Evolutionary conservation across 2,113 vertebrate species (phyloP), one percentile per base, ranked within the genome.

Genomic region (Macrotus californicus): DNA sequence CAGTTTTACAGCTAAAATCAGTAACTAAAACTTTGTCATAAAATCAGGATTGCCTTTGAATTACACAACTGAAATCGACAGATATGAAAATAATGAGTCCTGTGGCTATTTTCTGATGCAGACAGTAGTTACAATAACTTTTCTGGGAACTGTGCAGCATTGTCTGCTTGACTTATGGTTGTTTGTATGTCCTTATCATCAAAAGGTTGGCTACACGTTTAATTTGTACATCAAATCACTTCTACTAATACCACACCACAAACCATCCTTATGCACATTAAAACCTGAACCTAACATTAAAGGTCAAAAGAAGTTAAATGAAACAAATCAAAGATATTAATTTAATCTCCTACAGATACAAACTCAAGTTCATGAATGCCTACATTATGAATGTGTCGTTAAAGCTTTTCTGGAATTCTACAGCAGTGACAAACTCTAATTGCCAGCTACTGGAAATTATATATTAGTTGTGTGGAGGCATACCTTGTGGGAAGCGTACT

Each of bases 21-120:
- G 1, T 64, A 86, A 54, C 18, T 50, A 70, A 86, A 48, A 52
- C 39, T 94, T 69, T 86, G 14, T 36, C 66, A 39, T 66, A 64
- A 96, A 96, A 85, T 4, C 9, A 81, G 29, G 54, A 95, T 48
- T 64, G 80, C 34, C n/a, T 83, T 96, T 93, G 64, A 96, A 88
- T 66, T 87, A 50, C 2, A 24, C 46, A 95, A 76, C 11, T 72
- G 69, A 93, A 92, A 73, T 64, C 95, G 89, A 95, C 69, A 1
- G n/a, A 87, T 87, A 77, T 75, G 75, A 95, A 98, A 98, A 97
- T 83, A 96, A 97, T 34, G 29, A 95, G 86, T 6, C 86, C 29
- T 85, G 87, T 95, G 95, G 95, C 96, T 95, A 81, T 93, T 97
- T 95, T 90, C 90, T 96, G 96, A 96, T 70, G 96, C 52, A 97